Conservation (phyloP, 2,113 vertebrate genomes). For the Phainopepla nitens region DNA sequence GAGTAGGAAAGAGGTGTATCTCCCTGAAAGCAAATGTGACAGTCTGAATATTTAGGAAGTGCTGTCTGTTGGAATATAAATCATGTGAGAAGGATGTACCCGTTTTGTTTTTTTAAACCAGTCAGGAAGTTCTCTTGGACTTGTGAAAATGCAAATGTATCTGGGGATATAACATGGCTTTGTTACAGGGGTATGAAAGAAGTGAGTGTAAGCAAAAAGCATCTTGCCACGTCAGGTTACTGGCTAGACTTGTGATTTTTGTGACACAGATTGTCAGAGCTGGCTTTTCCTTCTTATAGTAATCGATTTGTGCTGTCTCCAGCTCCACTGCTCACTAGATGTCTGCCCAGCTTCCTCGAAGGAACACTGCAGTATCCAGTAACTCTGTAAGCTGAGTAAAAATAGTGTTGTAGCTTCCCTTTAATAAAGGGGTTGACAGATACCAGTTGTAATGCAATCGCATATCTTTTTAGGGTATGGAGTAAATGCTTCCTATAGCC, state of each 20-base stretch:
- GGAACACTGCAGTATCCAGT: constrained; percentile 1
- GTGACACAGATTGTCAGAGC: not conserved
- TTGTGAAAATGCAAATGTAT: not conserved
- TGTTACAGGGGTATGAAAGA: not conserved
- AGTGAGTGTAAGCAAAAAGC: not conserved
- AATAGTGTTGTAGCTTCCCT: not conserved
- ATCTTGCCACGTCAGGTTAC: constrained; percentile 37
- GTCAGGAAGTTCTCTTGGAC: constrained; percentile 1
- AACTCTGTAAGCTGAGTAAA: constrained; percentile 2
- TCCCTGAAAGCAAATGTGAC: not conserved
- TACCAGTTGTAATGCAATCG: not conserved
- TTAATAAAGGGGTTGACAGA: not conserved
- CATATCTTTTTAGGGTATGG: not conserved
- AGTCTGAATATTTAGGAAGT: not conserved
- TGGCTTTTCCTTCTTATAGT: not conserved
- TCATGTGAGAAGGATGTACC: not conserved
- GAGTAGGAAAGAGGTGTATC: not conserved
- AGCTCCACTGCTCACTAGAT: not conserved
- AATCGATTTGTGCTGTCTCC: not conserved
- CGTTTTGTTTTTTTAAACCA: not conserved
- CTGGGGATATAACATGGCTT: not conserved
- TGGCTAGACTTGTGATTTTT: constrained; percentile 15
- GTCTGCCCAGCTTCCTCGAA: constrained; percentile 39
- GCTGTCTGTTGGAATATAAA: not conserved
- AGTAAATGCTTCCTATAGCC: not conserved